Conservation (phyloP, 2,888 invertebrate genomes). For the Tromatobia lineatoria region DNA sequence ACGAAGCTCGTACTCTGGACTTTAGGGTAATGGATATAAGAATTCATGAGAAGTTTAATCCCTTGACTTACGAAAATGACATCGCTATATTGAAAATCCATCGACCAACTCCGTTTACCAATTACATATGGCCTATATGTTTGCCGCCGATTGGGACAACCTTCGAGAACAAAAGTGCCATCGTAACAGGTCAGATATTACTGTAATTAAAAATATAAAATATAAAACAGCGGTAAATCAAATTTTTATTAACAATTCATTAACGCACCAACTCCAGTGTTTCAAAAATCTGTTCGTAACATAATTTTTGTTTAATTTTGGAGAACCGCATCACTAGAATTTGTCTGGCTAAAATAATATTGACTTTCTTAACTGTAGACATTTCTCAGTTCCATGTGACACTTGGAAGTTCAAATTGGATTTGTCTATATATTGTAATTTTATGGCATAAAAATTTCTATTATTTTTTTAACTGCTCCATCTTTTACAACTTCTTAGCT, state of each 20-base stretch:
- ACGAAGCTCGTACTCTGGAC: conserved; percentile 91
- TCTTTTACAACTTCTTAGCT: too few relatives aligned
- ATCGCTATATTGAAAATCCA: conserved; percentile 91
- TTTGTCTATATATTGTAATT: too few relatives aligned
- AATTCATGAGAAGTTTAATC: conserved; percentile 90
- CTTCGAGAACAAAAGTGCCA: conserved; percentile 88
- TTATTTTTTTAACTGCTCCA: too few relatives aligned
- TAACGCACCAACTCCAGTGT: not conserved
- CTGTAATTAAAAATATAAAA: not conserved
- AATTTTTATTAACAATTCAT: not conserved
- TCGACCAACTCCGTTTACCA: conserved; percentile 89
- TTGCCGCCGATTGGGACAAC: conserved; percentile 89
- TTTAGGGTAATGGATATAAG: conserved; percentile 89
- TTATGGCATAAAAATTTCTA: too few relatives aligned
- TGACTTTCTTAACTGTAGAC: too few relatives aligned
- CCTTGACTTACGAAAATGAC: conserved; percentile 91
- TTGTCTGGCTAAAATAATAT: too few relatives aligned
- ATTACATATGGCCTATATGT: conserved; percentile 94
- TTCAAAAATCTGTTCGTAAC: not conserved
- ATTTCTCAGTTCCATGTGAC: too few relatives aligned
- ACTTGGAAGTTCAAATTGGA: too few relatives aligned
- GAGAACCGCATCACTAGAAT: too few relatives aligned
- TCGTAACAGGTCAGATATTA: conserved; percentile 88
- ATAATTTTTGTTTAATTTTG: too few relatives aligned
- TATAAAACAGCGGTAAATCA: not conserved